Evolutionary conservation across 2,113 vertebrate genomes (phyloP).

Genomic region (Willisornis vidua): DNA sequence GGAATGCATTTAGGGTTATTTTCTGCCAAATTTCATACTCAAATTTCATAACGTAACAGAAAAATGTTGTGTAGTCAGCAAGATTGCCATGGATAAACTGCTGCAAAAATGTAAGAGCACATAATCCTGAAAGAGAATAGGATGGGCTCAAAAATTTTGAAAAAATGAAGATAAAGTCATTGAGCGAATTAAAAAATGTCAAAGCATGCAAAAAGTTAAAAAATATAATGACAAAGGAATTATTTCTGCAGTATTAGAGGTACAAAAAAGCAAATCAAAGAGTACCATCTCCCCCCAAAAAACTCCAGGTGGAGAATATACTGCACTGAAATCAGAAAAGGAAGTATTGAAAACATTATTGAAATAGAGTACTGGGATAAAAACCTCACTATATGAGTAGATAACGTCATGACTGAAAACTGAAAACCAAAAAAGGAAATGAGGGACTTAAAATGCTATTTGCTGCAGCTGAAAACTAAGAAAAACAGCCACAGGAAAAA

Average conservation of each 20-base stretch:
- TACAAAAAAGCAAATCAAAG: not conserved
- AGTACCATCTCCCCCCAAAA: fast-evolving
- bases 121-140: not conserved
- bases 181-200: not conserved
- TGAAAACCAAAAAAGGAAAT: not conserved
- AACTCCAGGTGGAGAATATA: not conserved
- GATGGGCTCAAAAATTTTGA: not conserved
- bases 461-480: not conserved
- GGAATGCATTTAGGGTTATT: not conserved
- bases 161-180: not conserved
- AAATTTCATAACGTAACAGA: not conserved
- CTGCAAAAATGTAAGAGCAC: not conserved
- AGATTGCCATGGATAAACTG: not conserved
- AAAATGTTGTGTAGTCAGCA: not conserved
- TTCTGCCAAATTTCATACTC: not conserved
- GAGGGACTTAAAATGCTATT: not conserved
- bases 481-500: not conserved
- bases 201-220: not conserved
- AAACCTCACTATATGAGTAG: not conserved
- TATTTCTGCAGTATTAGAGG: not conserved
- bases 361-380: not conserved
- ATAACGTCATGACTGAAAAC: not conserved
- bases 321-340: not conserved
- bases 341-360: not conserved
- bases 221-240: not conserved